Percentiles rank a stretch among this genome's conserved stretches.
Conservation (phyloP, 1,140 invertebrate species). For the Drosophila gunungcola region DNA sequence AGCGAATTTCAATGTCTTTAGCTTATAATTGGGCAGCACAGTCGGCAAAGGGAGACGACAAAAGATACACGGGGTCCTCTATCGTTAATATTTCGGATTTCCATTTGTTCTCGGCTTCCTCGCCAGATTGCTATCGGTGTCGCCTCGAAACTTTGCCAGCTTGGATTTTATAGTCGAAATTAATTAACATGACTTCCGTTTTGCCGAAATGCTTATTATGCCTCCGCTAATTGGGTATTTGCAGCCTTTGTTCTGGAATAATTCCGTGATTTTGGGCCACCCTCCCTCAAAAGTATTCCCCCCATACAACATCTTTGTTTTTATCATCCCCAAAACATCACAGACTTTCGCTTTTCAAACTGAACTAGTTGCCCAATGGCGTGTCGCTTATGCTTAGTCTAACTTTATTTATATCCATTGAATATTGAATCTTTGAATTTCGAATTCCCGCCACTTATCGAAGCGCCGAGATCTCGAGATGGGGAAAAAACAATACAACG, state of each 20-base stretch:
- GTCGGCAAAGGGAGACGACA: constrained; percentile 30
- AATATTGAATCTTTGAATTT: constrained; percentile 47
- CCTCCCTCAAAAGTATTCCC: not conserved
- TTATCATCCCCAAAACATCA: constrained; percentile 7
- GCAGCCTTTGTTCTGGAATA: constrained; percentile 9
- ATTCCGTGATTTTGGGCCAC: not conserved
- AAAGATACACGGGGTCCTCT: constrained; percentile 64
- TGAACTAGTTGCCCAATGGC: constrained; percentile 41
- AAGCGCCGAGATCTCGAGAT: constrained; percentile 36
- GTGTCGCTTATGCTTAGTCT: constrained; percentile 24
- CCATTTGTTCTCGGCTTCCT: constrained; percentile 56
- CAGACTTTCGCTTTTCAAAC: constrained; percentile 52
- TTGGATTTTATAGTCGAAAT: constrained; percentile 56
- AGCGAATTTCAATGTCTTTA: constrained; percentile 81
- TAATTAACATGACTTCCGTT: constrained; percentile 79
- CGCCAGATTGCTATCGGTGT: constrained; percentile 58
- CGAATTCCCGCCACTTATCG: constrained; percentile 53
- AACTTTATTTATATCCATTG: constrained; percentile 28
- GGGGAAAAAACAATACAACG: constrained; percentile 42
- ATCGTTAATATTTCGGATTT: constrained; percentile 76
- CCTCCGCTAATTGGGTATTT: constrained; percentile 63
- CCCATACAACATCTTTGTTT: not conserved
- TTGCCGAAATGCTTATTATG: constrained; percentile 55
- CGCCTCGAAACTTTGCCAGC: constrained; percentile 32
- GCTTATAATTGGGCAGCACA: constrained; percentile 79